Base-by-base conservation (phyloP, 2,797 vertebrate genomes). In the Pipistrellus pygmaeus region DNA sequence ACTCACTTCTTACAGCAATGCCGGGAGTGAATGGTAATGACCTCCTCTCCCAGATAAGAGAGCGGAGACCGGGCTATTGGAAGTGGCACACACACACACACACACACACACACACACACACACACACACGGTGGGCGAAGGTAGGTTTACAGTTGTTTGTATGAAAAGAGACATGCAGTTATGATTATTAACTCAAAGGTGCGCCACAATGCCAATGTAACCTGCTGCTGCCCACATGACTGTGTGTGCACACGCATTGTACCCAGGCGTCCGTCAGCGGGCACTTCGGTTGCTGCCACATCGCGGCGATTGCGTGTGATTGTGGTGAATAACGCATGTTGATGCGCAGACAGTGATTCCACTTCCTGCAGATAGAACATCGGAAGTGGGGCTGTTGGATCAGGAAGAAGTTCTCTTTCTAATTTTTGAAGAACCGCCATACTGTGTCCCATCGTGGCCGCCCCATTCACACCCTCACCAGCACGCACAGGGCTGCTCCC, bases 1-100 rank as follows among this genome's bases (percentile, higher is more conserved):
- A 73, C 73, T 75, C 60, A 41, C 5, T 23, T 72, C 53, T 57
- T 73, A 51, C 1, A 77, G 25, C 9, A 71, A 55, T 41, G 21
- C 10, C 46, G 38, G 35, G 44, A 30, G 13, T 60, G 2, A 18
- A 44, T 85, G 81, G 55, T 64, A 76, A 71, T 76, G 76, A 30
- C 44, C 85, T 76, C 35, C 81, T 60, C 69, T 85, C 85, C 71
- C 35, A 88, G 88, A 55, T 2, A 57, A 93, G 69, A 38, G 44
- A 82, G 85, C 60, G 48, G 72, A 88, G 21, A 32, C 57, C 30
- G 4, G 10, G 20, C 18, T 30, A 25, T 90, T 90, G 80, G 46
- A 41, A 57, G n/a, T 71, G 41, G 32, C 17, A 7, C 38, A 1
- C 6, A 7, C 38, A 4, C 38, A 4, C 25, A 7, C 21, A 44